phyloP scores from a whole-genome alignment of 2,797 vertebrate genomes.

The Protosalanx chinensis region DNA sequence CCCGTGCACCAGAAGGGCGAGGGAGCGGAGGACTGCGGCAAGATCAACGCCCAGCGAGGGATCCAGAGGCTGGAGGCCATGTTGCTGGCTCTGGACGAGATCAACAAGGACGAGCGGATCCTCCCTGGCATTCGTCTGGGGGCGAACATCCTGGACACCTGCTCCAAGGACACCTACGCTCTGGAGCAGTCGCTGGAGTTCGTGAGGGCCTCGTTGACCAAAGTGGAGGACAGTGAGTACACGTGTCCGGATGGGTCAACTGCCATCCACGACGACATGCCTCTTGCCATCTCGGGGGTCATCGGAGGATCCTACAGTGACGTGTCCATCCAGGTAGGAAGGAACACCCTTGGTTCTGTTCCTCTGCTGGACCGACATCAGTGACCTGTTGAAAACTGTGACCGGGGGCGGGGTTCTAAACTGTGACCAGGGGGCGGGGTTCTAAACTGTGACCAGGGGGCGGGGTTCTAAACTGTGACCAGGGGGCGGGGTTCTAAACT shows the following conservation, averaged over 20 bases:
- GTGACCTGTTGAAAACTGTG: too few species aligned
- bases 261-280: slow-evolving; percentile 87
- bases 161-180: slow-evolving; percentile 97
- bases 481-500: too few species aligned
- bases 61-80: slow-evolving; percentile 98
- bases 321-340: slow-evolving; percentile 93
- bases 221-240: slow-evolving; percentile 91
- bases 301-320: slow-evolving; percentile 98
- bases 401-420: too few species aligned
- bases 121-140: slow-evolving; percentile 89
- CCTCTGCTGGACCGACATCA: too few species aligned
- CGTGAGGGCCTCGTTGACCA: slow-evolving; percentile 92
- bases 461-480: too few species aligned
- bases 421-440: too few species aligned
- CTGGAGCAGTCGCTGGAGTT: slow-evolving; percentile 97
- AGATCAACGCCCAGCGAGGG: slow-evolving; percentile 93
- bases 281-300: slow-evolving; percentile 92
- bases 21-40: slow-evolving; percentile 87
- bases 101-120: slow-evolving; percentile 87
- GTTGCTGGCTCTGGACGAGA: slow-evolving; percentile 93
- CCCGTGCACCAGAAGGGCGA: slow-evolving; percentile 95
- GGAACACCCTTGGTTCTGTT: not conserved
- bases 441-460: too few species aligned
- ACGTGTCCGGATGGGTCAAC: slow-evolving; percentile 96
- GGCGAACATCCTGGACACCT: slow-evolving; percentile 94